Conservation (phyloP, 2,888 invertebrate species). For the Heliconius ismenius region DNA sequence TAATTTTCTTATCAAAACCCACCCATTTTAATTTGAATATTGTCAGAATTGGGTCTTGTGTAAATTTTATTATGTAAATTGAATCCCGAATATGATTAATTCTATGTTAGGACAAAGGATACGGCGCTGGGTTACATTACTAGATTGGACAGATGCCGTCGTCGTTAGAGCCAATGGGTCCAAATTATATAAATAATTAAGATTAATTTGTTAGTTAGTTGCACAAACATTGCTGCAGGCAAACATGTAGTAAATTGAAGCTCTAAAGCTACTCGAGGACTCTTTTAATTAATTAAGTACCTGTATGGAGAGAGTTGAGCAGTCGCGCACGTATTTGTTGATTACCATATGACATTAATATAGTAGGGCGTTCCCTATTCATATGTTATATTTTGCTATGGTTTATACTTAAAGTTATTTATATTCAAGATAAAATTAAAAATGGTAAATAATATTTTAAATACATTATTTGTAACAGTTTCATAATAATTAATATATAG, state of each 20-base stretch:
- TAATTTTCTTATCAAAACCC: constrained; percentile 71
- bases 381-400: constrained; percentile 49
- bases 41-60: constrained; percentile 67
- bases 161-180: constrained; percentile 35
- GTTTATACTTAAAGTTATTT: background rate
- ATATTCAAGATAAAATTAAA: background rate
- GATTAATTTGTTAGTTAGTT: constrained; percentile 72
- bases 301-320: constrained; percentile 62
- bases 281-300: constrained; percentile 77
- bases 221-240: constrained; percentile 69
- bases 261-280: constrained; percentile 58
- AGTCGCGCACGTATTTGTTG: constrained; percentile 58
- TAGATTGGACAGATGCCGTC: constrained; percentile 52
- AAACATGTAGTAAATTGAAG: constrained; percentile 60
- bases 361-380: background rate
- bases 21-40: constrained; percentile 75
- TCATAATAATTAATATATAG: background rate
- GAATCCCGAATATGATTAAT: constrained; percentile 67
- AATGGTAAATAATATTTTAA: background rate
- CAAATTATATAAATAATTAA: constrained; percentile 58
- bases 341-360: constrained; percentile 52
- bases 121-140: constrained; percentile 50
- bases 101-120: constrained; percentile 57
- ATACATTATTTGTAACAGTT: background rate
- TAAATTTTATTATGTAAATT: constrained; percentile 70